Evolutionary conservation across 2,113 vertebrate genomes (phyloP), one percentile per base, ranked within the genome.

Genomic region (Lasiurus borealis): DNA sequence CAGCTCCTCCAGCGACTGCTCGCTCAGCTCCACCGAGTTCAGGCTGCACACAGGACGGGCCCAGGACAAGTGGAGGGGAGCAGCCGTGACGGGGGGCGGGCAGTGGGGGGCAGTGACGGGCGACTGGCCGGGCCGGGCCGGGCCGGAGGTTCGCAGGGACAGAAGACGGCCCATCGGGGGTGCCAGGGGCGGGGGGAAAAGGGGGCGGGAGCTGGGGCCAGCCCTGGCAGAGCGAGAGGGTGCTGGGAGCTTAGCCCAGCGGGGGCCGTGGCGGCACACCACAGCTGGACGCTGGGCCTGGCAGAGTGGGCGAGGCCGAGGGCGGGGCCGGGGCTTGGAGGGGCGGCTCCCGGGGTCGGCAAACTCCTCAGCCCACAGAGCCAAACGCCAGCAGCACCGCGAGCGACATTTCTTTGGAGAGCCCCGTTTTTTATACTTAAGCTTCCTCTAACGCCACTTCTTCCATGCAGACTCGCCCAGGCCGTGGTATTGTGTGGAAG

Each of bases 1-100:
- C 15, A 97, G 85, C 69, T 95, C 96, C 73, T 73, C 83, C 57
- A 95, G 48, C 0, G 93, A 90, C 1, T 13, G 4, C 5, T 92
- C 48, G 0, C 50, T 95, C 81, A 96, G 96, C 85, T 95, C 91
- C 96, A 95, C 44, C 1, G 95, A 93, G 62, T 21, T 44, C 64
- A 97, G 94, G 0, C 95, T 96, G 15, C 1, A 16, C 0, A n/a
- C n/a, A n/a, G n/a, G n/a, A n/a, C n/a, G 16, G 1, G n/a, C 25
- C 46, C 10, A 48, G 82, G 40, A 48, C 23, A 52, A n/a, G 29
- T 0, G 18, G 2, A 1, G 10, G 44, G 15, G n/a, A 18, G 44
- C 14, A 15, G 50, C 73, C 4, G 44, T 5, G 21, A 69, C 23
- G 7, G 15, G 3, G 44, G 8, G 44, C 21, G 5, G 7, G 1